These are phyloP conservation scores for Podabrus alpinus DNA, from an alignment of 2,888 invertebrate genomes.

Conservation along the genomic window DNA sequence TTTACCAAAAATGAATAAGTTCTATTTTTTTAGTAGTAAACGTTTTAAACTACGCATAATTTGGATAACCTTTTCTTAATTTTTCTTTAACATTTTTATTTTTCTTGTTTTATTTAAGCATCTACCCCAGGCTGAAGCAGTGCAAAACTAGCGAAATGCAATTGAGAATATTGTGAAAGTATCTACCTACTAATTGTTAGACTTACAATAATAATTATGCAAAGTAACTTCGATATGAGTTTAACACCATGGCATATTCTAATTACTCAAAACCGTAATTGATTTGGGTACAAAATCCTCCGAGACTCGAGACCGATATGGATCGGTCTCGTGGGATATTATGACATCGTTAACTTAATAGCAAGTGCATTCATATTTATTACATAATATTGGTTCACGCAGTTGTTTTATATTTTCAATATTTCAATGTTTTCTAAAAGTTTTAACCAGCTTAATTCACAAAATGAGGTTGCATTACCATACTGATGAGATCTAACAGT, in stretches of 20 bases:
- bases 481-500: too few species aligned
- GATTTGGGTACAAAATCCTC: slow-evolving; percentile 41
- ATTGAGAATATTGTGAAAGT: not conserved
- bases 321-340: slow-evolving; percentile 40
- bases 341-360: slow-evolving; percentile 41
- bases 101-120: too few species aligned
- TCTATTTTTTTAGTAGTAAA: too few species aligned
- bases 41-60: too few species aligned
- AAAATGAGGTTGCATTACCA: too few species aligned
- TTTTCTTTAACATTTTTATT: too few species aligned
- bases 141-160: not conserved
- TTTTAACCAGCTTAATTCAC: not conserved
- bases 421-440: not conserved
- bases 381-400: slow-evolving; percentile 6
- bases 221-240: slow-evolving; percentile 5
- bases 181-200: not conserved
- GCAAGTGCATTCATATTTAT: slow-evolving; percentile 37
- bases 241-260: slow-evolving; percentile 36
- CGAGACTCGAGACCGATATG: slow-evolving; percentile 39
- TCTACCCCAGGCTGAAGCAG: not conserved
- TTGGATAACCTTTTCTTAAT: too few species aligned
- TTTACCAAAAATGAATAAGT: too few species aligned
- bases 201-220: not conserved
- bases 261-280: slow-evolving; percentile 43
- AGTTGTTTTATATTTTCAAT: not conserved